Evolutionary conservation across 1,140 invertebrate genomes (phyloP).

Genomic region (Caenorhabditis elegans): DNA sequence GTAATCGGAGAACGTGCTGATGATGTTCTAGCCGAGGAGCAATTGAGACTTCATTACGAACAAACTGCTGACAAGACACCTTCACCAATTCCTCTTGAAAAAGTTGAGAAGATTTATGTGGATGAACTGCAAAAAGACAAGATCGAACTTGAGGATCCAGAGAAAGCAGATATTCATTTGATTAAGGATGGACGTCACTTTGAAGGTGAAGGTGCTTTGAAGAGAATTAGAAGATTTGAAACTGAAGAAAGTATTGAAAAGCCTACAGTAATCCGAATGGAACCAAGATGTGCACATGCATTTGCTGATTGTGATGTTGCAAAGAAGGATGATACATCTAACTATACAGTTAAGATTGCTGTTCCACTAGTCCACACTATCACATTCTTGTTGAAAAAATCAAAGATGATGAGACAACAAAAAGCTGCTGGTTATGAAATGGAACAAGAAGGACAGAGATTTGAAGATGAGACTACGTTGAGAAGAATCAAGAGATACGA

Average conservation of each 20-base stretch:
- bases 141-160: slow-evolving; percentile 19
- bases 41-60: slow-evolving; percentile 29
- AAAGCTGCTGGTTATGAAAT: slow-evolving; percentile 12
- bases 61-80: slow-evolving; percentile 37
- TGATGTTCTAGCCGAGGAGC: slow-evolving; percentile 29
- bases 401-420: slow-evolving; percentile 21
- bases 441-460: slow-evolving; percentile 41
- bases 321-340: slow-evolving; percentile 43
- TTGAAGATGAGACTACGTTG: slow-evolving; percentile 39
- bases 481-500: slow-evolving; percentile 34
- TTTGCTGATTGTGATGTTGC: slow-evolving; percentile 50
- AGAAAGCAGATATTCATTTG: slow-evolving; percentile 39
- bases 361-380: slow-evolving; percentile 40
- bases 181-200: slow-evolving; percentile 39
- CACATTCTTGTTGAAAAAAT: slow-evolving; percentile 34
- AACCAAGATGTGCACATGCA: slow-evolving; percentile 44
- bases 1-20: slow-evolving; percentile 48
- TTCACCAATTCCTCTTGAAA: slow-evolving; percentile 17
- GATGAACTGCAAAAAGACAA: slow-evolving; percentile 41
- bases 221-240: slow-evolving; percentile 36
- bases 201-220: slow-evolving; percentile 41
- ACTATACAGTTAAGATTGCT: slow-evolving; percentile 42
- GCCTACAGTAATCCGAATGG: slow-evolving; percentile 22
- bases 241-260: slow-evolving; percentile 44
- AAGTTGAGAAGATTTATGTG: slow-evolving; percentile 46